Evolutionary conservation across 2,113 vertebrate species (phyloP), one percentile per base, ranked within the genome.

Genomic region (Marmota flaviventris): DNA sequence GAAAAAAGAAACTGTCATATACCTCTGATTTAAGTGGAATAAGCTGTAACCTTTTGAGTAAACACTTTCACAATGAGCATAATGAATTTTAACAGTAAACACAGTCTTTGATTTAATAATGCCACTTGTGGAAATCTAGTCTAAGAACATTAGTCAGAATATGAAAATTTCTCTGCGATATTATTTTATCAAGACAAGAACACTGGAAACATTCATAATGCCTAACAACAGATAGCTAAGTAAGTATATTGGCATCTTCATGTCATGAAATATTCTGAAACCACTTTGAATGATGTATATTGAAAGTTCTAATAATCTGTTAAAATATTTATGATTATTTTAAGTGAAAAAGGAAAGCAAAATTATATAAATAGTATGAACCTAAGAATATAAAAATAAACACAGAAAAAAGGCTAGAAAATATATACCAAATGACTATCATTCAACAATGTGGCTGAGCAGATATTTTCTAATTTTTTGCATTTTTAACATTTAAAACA

Each of bases 401-500:
- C 25, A 58, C 4, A 37, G 42, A 65, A 73, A 94, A 95, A 89
- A 61, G 32, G 45, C 42, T 88, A 7, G 22, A 56, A 81, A 97
- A 75, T 89, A 69, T 37, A 79, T 18, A 83, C 34, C 9, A 72
- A 45, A 27, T 93, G 73, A 77, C 18, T 87, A 14, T 88, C 39
- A 70, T n/a, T 73, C 18, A 56, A 94, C 51, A 90, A 75, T 85
- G 34, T 89, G 69, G 53, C 61, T 85, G n/a, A 45, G 13, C 10
- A 65, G 17, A 11, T 78, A 85, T 85, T 91, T 94, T 88, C 76
- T 51, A 82, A 77, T 56, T 86, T 72, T 82, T 42, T 77, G 34
- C 11, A 56, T 48, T 93, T 85, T 89, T 84, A 34, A 91, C 27
- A 92, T 81, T 93, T 92, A 92, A 96, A 83, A 92, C 88, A 94